Base-by-base conservation (phyloP, 2,113 vertebrate genomes). In the Bothrops jararaca region DNA sequence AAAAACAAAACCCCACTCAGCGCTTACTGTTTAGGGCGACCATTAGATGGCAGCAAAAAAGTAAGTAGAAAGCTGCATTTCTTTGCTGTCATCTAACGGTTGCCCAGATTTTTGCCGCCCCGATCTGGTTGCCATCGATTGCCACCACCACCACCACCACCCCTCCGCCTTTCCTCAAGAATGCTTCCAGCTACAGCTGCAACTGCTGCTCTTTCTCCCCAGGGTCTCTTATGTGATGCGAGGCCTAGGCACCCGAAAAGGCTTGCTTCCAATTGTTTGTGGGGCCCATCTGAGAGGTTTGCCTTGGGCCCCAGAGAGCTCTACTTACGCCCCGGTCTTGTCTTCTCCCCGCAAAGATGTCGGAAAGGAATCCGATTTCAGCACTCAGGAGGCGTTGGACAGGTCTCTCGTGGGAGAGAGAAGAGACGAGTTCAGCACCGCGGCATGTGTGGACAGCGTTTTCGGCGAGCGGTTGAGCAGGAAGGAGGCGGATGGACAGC, bases 401-500 rank as follows among this genome's bases (percentile, higher is more conserved):
- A 92, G 94, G 93, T 92, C 91, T n/a, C 91, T 22, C 0, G 58
- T 45, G 2, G 64, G 8, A 18, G 5, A 29, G 24, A 8, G 80
- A 3, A 1, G 85, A 3, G 85, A 69, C 13, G 39, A 4, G 54
- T 57, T 89, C 92, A 92, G 64, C 92, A 88, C 92, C 92, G 23
- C 57, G 22, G 89, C 54, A 23, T 15, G 52, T 39, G 12, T 4
- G 80, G 92, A 90, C 89, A 69, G 92, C 88, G 58, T 48, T 23
- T 6, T 85, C 48, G 2, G 88, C 91, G 54, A 53, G 3, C 56
- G 34, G n/a, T 94, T 95, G 95, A 95, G 95, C 94, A 95, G 94
- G 94, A 34, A 9, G 54, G 53, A 39, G n/a, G 24, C 42, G 50
- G 88, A 2, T 20, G 96, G 96, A 96, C 94, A 94, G 96, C 92